These are phyloP conservation scores for Spialia ferax DNA, from an alignment of 2,888 invertebrate genomes.

Conservation along the genomic window DNA sequence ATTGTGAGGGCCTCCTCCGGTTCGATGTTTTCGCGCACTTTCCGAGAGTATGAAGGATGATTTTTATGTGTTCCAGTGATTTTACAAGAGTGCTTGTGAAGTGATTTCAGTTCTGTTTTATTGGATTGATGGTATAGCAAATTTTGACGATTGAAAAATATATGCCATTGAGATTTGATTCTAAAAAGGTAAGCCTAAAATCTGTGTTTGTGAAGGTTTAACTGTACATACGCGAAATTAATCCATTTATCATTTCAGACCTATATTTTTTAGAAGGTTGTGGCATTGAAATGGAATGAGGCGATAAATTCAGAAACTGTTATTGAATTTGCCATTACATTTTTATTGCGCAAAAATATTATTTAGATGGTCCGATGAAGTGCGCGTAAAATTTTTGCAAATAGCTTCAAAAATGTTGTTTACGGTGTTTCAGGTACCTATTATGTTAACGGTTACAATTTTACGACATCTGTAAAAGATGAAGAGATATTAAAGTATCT, in stretches of 20 bases:
- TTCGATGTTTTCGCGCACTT: conserved; percentile 34
- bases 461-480: too few relatives aligned
- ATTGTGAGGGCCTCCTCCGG: conserved; percentile 55
- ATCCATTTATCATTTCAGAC: neutral
- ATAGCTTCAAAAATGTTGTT: neutral
- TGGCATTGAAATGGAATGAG: neutral
- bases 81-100: conserved; percentile 25
- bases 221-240: conserved; percentile 22
- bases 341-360: conserved; percentile 14
- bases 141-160: conserved; percentile 3
- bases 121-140: conserved; percentile 7
- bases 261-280: conserved; percentile 9
- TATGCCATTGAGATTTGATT: conserved; percentile 14
- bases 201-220: conserved; percentile 23
- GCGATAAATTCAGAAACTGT: conserved; percentile 10
- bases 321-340: conserved; percentile 9
- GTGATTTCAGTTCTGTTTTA: conserved; percentile 17
- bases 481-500: too few relatives aligned
- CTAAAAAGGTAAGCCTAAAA: conserved; percentile 30
- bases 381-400: conserved; percentile 15
- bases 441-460: neutral
- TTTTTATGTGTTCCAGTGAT: conserved; percentile 37
- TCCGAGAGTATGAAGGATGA: conserved; percentile 34
- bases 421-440: neutral
- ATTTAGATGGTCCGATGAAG: conserved; percentile 4